Base-by-base conservation (phyloP, 2,797 vertebrate species). In the Capromys pilorides region DNA sequence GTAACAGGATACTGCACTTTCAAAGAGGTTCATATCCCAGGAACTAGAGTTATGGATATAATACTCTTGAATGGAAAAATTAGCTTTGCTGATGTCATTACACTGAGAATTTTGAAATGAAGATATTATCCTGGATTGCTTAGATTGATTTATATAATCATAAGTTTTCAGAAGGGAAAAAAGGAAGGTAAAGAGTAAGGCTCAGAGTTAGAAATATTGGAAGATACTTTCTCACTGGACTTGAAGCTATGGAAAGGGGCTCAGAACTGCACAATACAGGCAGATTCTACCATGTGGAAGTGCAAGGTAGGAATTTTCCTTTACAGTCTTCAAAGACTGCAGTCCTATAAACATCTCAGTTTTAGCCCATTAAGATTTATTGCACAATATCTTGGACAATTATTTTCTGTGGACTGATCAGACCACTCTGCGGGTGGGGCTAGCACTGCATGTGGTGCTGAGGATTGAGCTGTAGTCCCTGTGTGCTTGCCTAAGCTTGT, bases 51-150 rank as follows among this genome's bases (percentile, higher is more conserved):
- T 36, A 16, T 79, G 33, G 79, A 49, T 67, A 31, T 54, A 39
- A 61, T 89, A 69, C 22, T 18, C 18, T 94, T 69, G 31, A 2
- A 2, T 31, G 33, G 24, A 28, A 89, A 94, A 92, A 82, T 0
- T 9, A 85, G 36, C 92, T 93, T 90, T 92, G 36, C 39, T 85
- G 62, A 6, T 87, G 21, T 77, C 45, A 66, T 80, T 91, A 67
- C 45, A 21, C 62, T 85, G 61, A 95, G 73, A 28, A 33, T 73
- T 83, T 51, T 84, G 59, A 89, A 66, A 80, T 71, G 13, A 39
- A n/a, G 21, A 67, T 22, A 82, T 81, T 66, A 88, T 78, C 21
- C 28, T 93, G 45, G 6, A 45, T 61, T 83, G 66, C 57, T 7
- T 85, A 78, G 45, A 12, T 45, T 36, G 61, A 19, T 2, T 31